Evolutionary conservation across 1,140 invertebrate genomes (phyloP).

Genomic region (Bombus polaris): DNA sequence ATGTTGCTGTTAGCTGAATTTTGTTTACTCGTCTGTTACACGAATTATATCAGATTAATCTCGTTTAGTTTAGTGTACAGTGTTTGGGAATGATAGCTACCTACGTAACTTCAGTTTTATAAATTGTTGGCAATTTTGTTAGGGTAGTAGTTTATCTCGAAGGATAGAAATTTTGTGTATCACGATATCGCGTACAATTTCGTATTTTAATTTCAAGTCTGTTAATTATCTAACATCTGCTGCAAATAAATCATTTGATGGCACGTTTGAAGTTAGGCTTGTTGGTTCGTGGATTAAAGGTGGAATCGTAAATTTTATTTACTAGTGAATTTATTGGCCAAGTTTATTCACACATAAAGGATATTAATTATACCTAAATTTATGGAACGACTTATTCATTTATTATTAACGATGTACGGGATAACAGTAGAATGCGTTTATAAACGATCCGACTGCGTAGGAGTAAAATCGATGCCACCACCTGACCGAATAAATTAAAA

Average conservation of each 20-base stretch:
- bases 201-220: neutral
- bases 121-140: too few species aligned
- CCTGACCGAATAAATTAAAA: constrained; percentile 20
- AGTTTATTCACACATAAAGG: neutral
- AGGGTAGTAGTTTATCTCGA: too few species aligned
- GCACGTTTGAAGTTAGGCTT: neutral
- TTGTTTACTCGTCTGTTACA: too few species aligned
- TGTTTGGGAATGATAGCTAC: too few species aligned
- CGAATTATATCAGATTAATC: too few species aligned
- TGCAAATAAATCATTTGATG: neutral
- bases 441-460: neutral
- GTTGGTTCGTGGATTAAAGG: neutral
- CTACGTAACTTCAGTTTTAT: too few species aligned
- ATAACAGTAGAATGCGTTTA: neutral
- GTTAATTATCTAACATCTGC: neutral
- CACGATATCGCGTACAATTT: neutral
- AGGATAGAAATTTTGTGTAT: too few species aligned
- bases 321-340: neutral
- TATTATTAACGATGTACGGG: constrained; percentile 2
- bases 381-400: neutral
- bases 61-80: too few species aligned
- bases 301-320: neutral
- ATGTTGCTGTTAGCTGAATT: too few species aligned
- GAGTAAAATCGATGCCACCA: constrained; percentile 11
- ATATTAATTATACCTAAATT: neutral